phyloP scores from a whole-genome alignment of 2,113 vertebrate species.

The Trachemys scripta region DNA sequence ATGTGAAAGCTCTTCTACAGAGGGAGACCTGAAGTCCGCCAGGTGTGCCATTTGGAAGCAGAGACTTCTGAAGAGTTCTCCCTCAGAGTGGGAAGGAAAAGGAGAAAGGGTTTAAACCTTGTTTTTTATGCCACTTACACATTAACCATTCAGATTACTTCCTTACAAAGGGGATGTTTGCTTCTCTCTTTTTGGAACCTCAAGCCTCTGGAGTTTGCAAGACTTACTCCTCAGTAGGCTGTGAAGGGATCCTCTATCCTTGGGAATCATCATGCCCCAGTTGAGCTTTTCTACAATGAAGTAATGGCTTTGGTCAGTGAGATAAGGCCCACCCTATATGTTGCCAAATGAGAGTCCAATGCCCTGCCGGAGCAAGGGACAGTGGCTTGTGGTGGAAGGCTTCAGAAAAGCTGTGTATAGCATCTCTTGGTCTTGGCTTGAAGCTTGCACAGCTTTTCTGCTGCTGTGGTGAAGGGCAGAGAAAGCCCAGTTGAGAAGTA shows the following conservation, averaged over 20 bases:
- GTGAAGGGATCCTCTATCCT: neutral
- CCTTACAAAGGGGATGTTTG: neutral
- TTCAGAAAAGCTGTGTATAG: neutral
- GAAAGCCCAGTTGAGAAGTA: neutral
- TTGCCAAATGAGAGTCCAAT: neutral
- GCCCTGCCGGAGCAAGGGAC: neutral
- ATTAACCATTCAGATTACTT: neutral
- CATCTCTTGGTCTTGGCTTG: neutral
- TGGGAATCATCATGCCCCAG: neutral
- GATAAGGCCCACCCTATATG: neutral
- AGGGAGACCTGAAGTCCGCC: too few species aligned
- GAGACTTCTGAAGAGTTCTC: too few species aligned
- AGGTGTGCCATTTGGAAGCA: too few species aligned
- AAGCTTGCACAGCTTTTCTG: neutral
- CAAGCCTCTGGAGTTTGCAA: neutral
- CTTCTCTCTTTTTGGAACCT: neutral
- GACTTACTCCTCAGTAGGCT: neutral
- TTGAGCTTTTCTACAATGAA: neutral
- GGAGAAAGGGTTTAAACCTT: neutral
- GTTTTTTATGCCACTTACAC: neutral
- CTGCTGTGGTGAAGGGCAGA: neutral
- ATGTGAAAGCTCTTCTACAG: too few species aligned
- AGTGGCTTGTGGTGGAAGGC: neutral
- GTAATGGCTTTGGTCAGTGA: neutral
- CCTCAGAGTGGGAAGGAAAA: neutral